Conservation (phyloP, 1,140 invertebrate species). For the Chymomyza costata region DNA sequence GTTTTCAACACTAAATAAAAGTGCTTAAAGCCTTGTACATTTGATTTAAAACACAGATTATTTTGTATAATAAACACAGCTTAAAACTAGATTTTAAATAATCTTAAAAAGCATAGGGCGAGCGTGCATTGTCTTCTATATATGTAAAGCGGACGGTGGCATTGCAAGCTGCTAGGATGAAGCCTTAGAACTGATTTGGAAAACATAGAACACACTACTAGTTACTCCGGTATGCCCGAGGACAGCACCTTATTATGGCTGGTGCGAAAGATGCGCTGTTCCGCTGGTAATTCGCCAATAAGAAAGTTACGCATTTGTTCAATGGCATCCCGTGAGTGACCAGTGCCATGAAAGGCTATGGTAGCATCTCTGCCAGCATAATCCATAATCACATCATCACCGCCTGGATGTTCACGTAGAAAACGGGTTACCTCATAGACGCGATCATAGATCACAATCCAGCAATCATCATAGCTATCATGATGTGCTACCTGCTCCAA, state of each 20-base stretch:
- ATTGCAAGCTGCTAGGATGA: neutral
- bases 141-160: conserved; percentile 27
- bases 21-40: no score
- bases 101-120: no score
- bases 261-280: conserved; percentile 82
- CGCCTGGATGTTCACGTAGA: conserved; percentile 88
- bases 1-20: no score
- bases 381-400: conserved; percentile 88
- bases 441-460: conserved; percentile 84
- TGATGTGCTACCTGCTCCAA: conserved; percentile 82
- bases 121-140: no score
- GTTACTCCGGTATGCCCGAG: conserved; percentile 59
- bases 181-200: no score
- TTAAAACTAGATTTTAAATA: conserved; percentile 22
- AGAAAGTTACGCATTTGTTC: conserved; percentile 80
- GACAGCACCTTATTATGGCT: conserved; percentile 53
- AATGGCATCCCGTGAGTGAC: conserved; percentile 82
- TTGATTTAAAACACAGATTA: no score
- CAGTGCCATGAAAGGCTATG: conserved; percentile 86
- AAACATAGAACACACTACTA: conserved; percentile 8
- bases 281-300: conserved; percentile 83
- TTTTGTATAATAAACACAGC: conserved; percentile 13
- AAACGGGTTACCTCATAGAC: conserved; percentile 86
- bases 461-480: conserved; percentile 81
- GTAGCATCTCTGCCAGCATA: conserved; percentile 92